A percentile compares a stretch with the other conserved stretches of the same genome.
phyloP scores from a whole-genome alignment of 1,140 invertebrate species.

The Schmidtea mediterranea region DNA sequence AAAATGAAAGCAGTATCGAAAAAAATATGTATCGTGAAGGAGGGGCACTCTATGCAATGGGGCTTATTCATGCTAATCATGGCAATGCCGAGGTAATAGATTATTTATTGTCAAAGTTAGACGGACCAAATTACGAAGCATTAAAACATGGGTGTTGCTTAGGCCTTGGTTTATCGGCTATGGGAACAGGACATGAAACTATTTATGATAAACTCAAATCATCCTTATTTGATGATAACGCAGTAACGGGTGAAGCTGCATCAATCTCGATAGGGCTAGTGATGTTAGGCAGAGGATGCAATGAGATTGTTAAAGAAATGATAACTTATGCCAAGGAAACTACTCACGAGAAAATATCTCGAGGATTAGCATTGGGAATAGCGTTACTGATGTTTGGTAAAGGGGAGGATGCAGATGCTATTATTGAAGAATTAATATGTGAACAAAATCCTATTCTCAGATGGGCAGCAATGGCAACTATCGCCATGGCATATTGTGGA shows the following conservation, averaged over 20 bases:
- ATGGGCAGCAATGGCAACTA: conserved; percentile 76
- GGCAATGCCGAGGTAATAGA: conserved; percentile 69
- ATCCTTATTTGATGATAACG: conserved; percentile 91
- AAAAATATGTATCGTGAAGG: conserved; percentile 80
- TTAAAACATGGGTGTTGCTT: conserved; percentile 85
- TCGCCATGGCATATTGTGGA: conserved; percentile 93
- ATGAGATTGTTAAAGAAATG: conserved; percentile 71
- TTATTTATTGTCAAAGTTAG: conserved; percentile 69
- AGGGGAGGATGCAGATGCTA: conserved; percentile 68
- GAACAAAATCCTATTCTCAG: conserved; percentile 31
- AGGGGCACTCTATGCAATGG: conserved; percentile 80
- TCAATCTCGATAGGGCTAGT: conserved; percentile 93
- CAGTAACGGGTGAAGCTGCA: conserved; percentile 75
- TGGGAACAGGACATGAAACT: conserved; percentile 58
- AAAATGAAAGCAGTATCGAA: conserved; percentile 37
- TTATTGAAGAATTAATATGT: conserved; percentile 55
- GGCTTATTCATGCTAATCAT: conserved; percentile 93
- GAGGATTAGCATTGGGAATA: conserved; percentile 76
- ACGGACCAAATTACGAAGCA: conserved; percentile 64
- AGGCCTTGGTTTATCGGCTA: conserved; percentile 75
- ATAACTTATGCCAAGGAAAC: conserved; percentile 50
- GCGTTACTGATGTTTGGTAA: conserved; percentile 83
- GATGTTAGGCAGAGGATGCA: conserved; percentile 73
- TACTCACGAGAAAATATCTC: conserved; percentile 88
- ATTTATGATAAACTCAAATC: conserved; percentile 27